Evolutionary conservation across 2,797 vertebrate species (phyloP).

Genomic region (Pipistrellus nathusii): DNA sequence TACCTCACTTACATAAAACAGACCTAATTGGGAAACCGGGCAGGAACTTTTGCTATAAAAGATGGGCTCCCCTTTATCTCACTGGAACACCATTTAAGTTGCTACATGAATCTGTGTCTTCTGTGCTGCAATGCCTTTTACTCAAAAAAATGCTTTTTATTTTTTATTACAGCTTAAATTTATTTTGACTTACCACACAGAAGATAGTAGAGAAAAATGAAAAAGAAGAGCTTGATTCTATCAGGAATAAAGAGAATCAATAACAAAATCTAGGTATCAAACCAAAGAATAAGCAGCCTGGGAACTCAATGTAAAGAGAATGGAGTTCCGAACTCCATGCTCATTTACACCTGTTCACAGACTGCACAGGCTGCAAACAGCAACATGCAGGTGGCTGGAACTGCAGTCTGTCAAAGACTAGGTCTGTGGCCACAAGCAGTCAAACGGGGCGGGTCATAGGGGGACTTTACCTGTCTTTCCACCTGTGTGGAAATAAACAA

Average conservation of each 20-base stretch:
- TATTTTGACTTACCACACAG: neutral
- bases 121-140: neutral
- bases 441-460: neutral
- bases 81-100: neutral
- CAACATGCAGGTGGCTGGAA: neutral
- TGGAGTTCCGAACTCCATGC: neutral
- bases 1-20: neutral
- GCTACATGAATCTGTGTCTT: neutral
- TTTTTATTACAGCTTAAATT: neutral
- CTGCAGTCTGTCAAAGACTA: neutral
- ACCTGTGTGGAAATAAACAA: neutral
- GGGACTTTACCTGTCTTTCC: neutral
- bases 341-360: neutral
- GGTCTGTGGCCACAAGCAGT: accelerated
- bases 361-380: neutral
- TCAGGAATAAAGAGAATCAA: neutral
- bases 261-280: neutral
- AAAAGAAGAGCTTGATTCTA: neutral
- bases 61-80: neutral
- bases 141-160: neutral
- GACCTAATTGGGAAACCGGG: neutral
- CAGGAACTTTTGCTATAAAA: neutral
- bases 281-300: neutral
- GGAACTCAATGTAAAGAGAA: neutral
- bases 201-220: neutral